Evolutionary conservation across 2,113 vertebrate genomes (phyloP).

Genomic region (Anseranas semipalmata): DNA sequence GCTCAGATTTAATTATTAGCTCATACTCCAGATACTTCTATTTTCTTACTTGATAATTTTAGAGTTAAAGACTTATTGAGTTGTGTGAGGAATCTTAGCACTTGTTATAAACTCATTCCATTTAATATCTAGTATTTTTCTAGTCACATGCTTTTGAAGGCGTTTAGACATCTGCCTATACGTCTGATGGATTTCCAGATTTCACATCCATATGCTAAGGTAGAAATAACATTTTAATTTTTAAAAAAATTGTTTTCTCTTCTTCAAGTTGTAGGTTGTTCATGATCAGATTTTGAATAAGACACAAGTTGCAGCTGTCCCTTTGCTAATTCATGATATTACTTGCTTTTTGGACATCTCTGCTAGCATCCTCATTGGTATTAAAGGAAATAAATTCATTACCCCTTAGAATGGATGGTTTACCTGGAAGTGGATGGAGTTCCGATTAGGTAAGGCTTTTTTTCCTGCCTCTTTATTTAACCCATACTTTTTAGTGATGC

Average conservation of each 20-base stretch:
- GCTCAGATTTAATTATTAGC: slow-evolving; percentile 54
- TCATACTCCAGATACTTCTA: neutral
- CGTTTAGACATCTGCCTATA: neutral
- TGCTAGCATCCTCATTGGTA: neutral
- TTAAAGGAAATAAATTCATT: neutral
- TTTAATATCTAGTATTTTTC: neutral
- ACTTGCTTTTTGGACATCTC: neutral
- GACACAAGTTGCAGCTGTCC: neutral
- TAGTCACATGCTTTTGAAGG: neutral
- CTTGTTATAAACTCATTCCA: neutral
- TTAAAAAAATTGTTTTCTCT: neutral
- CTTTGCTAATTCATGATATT: neutral
- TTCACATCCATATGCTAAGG: neutral
- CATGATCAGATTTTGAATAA: neutral
- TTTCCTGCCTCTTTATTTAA: neutral
- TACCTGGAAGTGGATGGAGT: neutral
- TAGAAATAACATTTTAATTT: neutral
- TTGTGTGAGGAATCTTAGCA: neutral
- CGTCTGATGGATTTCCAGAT: neutral
- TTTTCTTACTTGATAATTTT: slow-evolving; percentile 18
- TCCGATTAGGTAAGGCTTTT: neutral
- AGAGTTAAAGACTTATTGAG: neutral
- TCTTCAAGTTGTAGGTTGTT: neutral
- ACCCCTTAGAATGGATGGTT: neutral
- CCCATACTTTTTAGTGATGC: neutral